phyloP scores from a whole-genome alignment of 1,140 invertebrate species.

The Ylistrum balloti region DNA sequence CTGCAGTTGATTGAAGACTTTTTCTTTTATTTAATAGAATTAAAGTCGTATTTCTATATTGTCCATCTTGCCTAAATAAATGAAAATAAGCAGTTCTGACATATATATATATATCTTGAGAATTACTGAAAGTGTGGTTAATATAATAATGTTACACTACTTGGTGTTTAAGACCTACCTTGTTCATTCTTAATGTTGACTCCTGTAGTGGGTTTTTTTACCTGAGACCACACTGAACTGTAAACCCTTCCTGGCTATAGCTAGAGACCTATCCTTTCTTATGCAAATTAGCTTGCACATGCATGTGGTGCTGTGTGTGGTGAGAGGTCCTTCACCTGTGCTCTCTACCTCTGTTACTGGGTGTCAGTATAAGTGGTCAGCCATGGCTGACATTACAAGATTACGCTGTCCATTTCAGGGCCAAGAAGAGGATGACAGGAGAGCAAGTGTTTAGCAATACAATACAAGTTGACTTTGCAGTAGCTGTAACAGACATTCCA shows the following conservation, averaged over 20 bases:
- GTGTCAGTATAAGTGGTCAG: not conserved
- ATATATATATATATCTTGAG: too few relatives aligned
- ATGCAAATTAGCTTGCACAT: constrained; percentile 42
- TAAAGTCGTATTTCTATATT: too few relatives aligned
- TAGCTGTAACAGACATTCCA: not conserved
- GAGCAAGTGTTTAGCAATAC: constrained; percentile 91
- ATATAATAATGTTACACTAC: too few relatives aligned
- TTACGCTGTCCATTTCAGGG: constrained; percentile 85
- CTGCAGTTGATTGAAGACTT: too few relatives aligned
- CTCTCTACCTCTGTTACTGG: too few relatives aligned
- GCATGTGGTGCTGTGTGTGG: not conserved
- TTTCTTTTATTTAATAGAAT: too few relatives aligned
- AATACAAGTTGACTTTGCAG: constrained; percentile 85
- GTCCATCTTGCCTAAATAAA: too few relatives aligned
- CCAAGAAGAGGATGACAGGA: constrained; percentile 92
- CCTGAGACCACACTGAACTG: not conserved
- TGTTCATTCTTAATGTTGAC: not conserved
- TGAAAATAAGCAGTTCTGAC: too few relatives aligned
- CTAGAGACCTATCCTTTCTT: constrained; percentile 2
- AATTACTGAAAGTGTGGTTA: too few relatives aligned
- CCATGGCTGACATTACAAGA: constrained; percentile 34
- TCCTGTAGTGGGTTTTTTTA: not conserved
- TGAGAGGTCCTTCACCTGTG: not conserved
- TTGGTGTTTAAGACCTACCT: too few relatives aligned
- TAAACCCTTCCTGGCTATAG: not conserved